Conservation (phyloP, 2,888 invertebrate species). For the Andrena chrysosceles region DNA sequence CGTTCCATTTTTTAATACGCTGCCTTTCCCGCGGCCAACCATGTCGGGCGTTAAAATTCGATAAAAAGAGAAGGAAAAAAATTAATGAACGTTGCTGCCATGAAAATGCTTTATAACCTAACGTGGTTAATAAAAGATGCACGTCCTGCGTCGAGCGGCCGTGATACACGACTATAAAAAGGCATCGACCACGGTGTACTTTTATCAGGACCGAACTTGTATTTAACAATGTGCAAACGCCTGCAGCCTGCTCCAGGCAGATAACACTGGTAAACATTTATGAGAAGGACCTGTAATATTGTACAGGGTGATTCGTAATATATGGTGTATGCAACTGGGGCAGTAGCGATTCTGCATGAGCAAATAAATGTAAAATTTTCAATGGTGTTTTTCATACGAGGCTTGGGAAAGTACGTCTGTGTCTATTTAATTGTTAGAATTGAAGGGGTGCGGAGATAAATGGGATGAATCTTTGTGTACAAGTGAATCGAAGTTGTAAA, state of each 20-base stretch:
- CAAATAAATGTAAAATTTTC: no score
- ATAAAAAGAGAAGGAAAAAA: slow-evolving; percentile 34
- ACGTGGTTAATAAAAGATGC: slow-evolving; percentile 66
- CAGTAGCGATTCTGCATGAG: no score
- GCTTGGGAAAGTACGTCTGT: no score
- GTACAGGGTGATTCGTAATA: no score
- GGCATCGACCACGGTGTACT: slow-evolving; percentile 23
- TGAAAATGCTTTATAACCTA: slow-evolving; percentile 57
- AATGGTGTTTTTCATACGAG: no score
- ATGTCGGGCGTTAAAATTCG: slow-evolving; percentile 52
- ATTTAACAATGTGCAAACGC: slow-evolving; percentile 49
- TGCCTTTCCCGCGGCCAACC: neutral
- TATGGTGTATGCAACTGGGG: no score
- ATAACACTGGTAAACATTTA: neutral
- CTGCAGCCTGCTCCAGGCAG: slow-evolving; percentile 19
- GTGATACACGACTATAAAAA: slow-evolving; percentile 51
- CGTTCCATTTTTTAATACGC: neutral
- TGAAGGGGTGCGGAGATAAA: no score
- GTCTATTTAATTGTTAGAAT: no score
- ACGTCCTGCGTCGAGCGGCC: slow-evolving; percentile 36
- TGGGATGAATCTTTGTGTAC: no score
- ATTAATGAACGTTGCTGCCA: slow-evolving; percentile 53
- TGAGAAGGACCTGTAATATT: neutral
- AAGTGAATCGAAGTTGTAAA: no score
- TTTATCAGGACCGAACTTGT: slow-evolving; percentile 53